A percentile compares a stretch with the other conserved stretches of the same genome.
Conservation (phyloP, 2,888 invertebrate genomes). For the Trypoxylon attenuatum region DNA sequence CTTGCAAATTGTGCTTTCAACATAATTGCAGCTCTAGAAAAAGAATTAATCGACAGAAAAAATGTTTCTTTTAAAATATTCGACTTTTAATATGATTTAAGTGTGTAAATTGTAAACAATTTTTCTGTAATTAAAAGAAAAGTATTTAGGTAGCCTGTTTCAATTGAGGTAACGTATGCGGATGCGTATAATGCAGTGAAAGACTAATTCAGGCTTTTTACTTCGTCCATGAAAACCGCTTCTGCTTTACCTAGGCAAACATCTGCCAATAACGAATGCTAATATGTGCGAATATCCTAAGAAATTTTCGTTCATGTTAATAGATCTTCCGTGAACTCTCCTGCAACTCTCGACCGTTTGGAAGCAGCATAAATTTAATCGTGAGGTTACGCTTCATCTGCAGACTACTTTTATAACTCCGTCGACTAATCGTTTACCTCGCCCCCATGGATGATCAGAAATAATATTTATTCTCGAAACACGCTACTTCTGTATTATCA, state of each 20-base stretch:
- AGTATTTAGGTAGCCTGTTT: no score
- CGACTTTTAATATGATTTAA: no score
- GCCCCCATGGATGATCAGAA: neutral
- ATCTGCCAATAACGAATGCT: neutral
- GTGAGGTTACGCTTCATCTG: neutral
- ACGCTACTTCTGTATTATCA: neutral
- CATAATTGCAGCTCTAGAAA: no score
- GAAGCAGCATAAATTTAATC: neutral
- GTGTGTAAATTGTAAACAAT: no score
- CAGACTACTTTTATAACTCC: neutral
- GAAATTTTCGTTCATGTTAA: neutral
- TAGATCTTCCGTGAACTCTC: neutral
- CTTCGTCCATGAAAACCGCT: neutral
- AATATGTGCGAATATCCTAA: neutral
- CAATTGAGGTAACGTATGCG: no score
- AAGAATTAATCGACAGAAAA: no score
- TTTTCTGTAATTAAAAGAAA: no score
- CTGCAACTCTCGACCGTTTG: no score
- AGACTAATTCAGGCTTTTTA: neutral
- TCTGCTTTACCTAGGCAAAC: neutral
- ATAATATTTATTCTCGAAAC: neutral
- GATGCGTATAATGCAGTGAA: no score
- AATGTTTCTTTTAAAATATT: no score
- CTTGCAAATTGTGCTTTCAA: no score
- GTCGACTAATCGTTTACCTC: neutral